phyloP scores from a whole-genome alignment of 2,797 vertebrate species.

The Takifugu ocellatus region DNA sequence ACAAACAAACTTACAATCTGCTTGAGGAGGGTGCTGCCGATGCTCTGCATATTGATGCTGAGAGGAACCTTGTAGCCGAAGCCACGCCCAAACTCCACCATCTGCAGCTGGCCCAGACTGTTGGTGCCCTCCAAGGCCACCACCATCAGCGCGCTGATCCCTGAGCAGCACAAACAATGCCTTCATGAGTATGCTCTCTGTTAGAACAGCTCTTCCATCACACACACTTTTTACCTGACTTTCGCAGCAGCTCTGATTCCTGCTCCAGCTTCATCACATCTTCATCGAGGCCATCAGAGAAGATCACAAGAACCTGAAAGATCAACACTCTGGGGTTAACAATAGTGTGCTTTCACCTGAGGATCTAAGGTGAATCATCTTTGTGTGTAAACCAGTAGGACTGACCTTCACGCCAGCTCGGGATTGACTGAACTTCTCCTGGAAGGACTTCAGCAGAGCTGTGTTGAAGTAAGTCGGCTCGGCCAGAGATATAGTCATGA shows the following conservation, averaged over 20 bases:
- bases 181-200: no score
- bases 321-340: background rate
- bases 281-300: constrained; percentile 85
- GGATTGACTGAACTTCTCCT: constrained; percentile 66
- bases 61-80: constrained; percentile 79
- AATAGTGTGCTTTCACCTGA: no score
- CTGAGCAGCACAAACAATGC: constrained; percentile 52
- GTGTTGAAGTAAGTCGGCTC: constrained; percentile 71
- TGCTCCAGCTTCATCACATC: constrained; percentile 68
- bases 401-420: constrained; percentile 79
- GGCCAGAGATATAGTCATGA: constrained; percentile 58
- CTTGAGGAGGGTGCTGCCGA: constrained; percentile 74
- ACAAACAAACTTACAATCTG: constrained; percentile 79
- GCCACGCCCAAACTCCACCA: constrained; percentile 88
- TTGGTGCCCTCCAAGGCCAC: constrained; percentile 78
- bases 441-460: constrained; percentile 73
- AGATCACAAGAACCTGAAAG: constrained; percentile 82
- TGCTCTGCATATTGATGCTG: constrained; percentile 73
- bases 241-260: constrained; percentile 64
- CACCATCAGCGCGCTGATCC: constrained; percentile 77
- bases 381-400: no score
- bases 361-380: no score
- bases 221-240: constrained; percentile 38
- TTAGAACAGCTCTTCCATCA: background rate
- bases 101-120: constrained; percentile 73